Evolutionary conservation across 2,888 invertebrate genomes (phyloP).

Genomic region (Fragum whitleyi): DNA sequence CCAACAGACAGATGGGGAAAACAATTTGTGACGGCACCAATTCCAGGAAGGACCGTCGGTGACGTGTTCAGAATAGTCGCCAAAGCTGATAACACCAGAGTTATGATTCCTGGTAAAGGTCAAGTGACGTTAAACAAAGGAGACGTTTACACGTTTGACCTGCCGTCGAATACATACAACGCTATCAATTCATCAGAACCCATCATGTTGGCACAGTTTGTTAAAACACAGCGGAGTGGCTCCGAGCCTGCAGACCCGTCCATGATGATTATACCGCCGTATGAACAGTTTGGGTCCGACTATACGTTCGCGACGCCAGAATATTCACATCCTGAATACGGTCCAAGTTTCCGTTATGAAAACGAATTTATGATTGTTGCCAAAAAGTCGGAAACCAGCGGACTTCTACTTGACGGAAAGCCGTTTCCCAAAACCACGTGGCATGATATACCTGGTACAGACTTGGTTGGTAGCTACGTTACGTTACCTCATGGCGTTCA

Average conservation of each 20-base stretch:
- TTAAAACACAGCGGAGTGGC: slow-evolving; percentile 68
- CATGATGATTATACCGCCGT: slow-evolving; percentile 76
- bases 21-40: slow-evolving; percentile 75
- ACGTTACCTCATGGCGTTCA: slow-evolving; percentile 67
- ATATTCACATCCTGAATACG: slow-evolving; percentile 65
- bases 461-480: slow-evolving; percentile 61
- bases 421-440: slow-evolving; percentile 65
- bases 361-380: slow-evolving; percentile 67
- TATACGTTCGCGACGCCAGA: slow-evolving; percentile 74
- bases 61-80: slow-evolving; percentile 74
- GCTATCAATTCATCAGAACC: slow-evolving; percentile 62
- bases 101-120: slow-evolving; percentile 53
- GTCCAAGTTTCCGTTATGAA: slow-evolving; percentile 49
- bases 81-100: slow-evolving; percentile 60
- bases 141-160: slow-evolving; percentile 42
- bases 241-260: slow-evolving; percentile 74
- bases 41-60: slow-evolving; percentile 74
- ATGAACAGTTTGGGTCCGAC: slow-evolving; percentile 70
- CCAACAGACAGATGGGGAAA: slow-evolving; percentile 78
- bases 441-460: slow-evolving; percentile 63
- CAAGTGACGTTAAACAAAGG: slow-evolving; percentile 58
- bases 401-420: slow-evolving; percentile 65
- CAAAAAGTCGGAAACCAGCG: slow-evolving; percentile 59
- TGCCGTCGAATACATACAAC: slow-evolving; percentile 55
- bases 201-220: slow-evolving; percentile 65